Conservation (phyloP, 2,888 invertebrate genomes). For the Oeneis ivallda region DNA sequence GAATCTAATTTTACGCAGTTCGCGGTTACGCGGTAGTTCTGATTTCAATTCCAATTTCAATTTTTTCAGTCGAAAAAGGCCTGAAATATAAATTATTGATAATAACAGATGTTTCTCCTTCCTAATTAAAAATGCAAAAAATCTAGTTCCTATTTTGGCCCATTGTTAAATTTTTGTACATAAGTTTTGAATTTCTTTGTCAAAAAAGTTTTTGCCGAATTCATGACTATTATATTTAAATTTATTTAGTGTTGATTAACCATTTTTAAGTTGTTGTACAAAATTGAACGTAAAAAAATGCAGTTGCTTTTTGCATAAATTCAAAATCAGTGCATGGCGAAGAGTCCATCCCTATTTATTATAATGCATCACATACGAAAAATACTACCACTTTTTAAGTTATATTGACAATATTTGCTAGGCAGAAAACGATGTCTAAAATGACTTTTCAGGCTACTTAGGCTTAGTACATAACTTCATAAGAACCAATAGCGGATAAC, state of each 20-base stretch:
- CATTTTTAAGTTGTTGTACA: not conserved
- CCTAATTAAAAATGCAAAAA: conserved; percentile 26
- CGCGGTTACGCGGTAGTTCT: not conserved
- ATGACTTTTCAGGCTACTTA: too few relatives aligned
- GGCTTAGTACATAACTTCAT: not conserved
- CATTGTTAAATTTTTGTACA: conserved; percentile 36
- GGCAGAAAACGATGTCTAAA: too few relatives aligned
- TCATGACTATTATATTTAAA: not conserved
- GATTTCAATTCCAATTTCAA: not conserved
- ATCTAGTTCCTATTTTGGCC: conserved; percentile 59
- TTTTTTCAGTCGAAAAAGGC: not conserved
- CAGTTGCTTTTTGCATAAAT: too few relatives aligned
- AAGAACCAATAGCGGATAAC: too few relatives aligned
- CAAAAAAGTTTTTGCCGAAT: not conserved
- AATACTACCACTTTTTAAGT: too few relatives aligned
- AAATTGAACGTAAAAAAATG: not conserved
- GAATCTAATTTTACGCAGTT: conserved; percentile 20
- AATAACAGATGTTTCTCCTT: not conserved
- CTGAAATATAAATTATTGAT: not conserved
- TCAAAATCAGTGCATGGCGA: too few relatives aligned
- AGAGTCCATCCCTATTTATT: too few relatives aligned
- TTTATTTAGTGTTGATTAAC: not conserved
- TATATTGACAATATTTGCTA: too few relatives aligned
- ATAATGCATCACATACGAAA: too few relatives aligned
- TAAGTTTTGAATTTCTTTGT: not conserved